A percentile compares a stretch with the other conserved stretches of the same genome.
phyloP scores from a whole-genome alignment of 92 coral and sea anemone genomes.

The Hydrozoanthus gracilis region DNA sequence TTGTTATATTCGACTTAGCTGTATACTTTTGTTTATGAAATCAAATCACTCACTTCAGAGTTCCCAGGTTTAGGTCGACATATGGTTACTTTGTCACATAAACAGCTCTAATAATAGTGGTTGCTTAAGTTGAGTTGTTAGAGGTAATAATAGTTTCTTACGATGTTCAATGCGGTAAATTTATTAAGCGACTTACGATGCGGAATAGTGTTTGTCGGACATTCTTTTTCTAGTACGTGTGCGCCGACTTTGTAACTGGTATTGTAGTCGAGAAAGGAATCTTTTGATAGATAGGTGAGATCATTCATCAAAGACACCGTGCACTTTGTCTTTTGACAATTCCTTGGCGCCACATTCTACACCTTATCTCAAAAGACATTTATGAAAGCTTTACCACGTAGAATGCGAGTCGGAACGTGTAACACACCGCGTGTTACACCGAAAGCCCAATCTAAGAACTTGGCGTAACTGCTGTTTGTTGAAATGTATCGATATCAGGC shows the following conservation, averaged over 20 bases:
- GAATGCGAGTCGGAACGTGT: neutral
- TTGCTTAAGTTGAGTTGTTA: neutral
- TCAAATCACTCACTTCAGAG: neutral
- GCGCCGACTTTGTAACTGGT: constrained; percentile 5
- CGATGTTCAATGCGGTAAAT: constrained; percentile 23
- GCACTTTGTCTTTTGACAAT: constrained; percentile 34
- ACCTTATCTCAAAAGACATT: constrained; percentile 44
- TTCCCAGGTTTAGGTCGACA: neutral
- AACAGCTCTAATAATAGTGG: neutral
- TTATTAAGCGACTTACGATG: neutral
- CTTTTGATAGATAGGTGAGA: constrained; percentile 34
- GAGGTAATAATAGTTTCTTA: neutral
- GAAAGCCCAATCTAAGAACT: neutral
- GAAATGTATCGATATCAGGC: constrained; percentile 45
- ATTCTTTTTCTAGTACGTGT: constrained; percentile 27
- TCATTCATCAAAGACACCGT: constrained; percentile 46
- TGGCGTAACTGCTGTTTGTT: constrained; percentile 17
- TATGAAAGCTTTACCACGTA: constrained; percentile 17
- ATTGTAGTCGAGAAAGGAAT: constrained; percentile 32
- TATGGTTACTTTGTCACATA: neutral
- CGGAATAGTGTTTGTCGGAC: neutral
- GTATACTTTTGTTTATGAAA: neutral
- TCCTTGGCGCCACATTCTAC: constrained; percentile 46
- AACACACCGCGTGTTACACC: neutral
- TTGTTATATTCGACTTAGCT: neutral